phyloP scores from a whole-genome alignment of 2,888 invertebrate genomes.

The Habroteleia sp. region DNA sequence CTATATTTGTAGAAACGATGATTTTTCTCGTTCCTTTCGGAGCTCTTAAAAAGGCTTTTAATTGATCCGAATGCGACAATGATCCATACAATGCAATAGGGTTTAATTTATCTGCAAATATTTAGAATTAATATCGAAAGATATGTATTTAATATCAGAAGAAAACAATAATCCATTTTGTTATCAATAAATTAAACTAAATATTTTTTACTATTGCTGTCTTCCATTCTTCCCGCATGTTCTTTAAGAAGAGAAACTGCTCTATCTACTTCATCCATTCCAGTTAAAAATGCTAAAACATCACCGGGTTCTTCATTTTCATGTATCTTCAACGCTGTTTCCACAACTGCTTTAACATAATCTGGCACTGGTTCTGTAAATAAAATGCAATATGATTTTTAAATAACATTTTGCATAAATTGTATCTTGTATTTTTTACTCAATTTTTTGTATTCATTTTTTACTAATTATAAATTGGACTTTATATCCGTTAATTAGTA shows the following conservation, averaged over 20 bases:
- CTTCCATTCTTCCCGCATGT: constrained; percentile 83
- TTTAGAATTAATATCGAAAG: too few species aligned
- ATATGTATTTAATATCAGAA: neutral
- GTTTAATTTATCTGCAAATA: constrained; percentile 82
- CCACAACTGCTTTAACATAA: constrained; percentile 92
- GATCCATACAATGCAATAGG: constrained; percentile 96
- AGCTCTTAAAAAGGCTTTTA: constrained; percentile 90
- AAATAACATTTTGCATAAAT: constrained; percentile 15
- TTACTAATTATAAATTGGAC: neutral
- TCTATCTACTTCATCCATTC: constrained; percentile 95
- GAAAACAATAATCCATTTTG: constrained; percentile 2
- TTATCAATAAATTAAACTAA: constrained; percentile 1
- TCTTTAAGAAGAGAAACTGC: constrained; percentile 86
- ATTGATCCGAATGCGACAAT: constrained; percentile 89
- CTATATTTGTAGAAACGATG: constrained; percentile 96
- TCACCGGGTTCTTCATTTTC: constrained; percentile 91
- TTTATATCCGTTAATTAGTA: too few species aligned
- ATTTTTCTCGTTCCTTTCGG: constrained; percentile 90
- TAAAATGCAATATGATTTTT: too few species aligned
- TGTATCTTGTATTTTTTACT: too few species aligned
- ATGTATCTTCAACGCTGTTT: constrained; percentile 95
- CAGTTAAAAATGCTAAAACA: constrained; percentile 95
- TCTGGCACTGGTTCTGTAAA: constrained; percentile 94
- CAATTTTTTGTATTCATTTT: constrained; percentile 3
- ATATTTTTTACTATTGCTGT: constrained; percentile 75